Evolutionary conservation across 2,113 vertebrate species (phyloP).

Genomic region (Apteryx owenii): DNA sequence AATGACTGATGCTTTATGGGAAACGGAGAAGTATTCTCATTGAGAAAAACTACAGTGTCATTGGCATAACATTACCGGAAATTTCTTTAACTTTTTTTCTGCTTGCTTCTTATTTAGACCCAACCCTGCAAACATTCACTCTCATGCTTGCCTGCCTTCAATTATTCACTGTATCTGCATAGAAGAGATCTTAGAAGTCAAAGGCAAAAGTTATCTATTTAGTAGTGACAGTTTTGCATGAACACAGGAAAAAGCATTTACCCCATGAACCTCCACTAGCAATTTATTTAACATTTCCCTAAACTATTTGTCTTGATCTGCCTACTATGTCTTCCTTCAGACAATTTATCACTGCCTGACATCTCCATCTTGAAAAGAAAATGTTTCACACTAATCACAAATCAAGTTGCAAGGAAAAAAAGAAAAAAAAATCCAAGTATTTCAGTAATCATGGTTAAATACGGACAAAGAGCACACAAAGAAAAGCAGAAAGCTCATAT

Average conservation of each 20-base stretch:
- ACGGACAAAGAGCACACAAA: neutral
- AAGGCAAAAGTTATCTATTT: neutral
- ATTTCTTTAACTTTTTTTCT: neutral
- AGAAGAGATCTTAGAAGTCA: neutral
- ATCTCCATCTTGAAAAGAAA: neutral
- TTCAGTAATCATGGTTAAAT: neutral
- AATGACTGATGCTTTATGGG: neutral
- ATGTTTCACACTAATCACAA: neutral
- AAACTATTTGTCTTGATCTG: neutral
- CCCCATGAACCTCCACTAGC: neutral
- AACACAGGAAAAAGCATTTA: neutral
- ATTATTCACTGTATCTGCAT: neutral
- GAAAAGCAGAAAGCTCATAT: neutral
- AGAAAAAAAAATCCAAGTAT: neutral
- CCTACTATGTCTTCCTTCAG: neutral
- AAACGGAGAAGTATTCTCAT: neutral
- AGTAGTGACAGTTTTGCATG: neutral
- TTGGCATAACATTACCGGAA: neutral
- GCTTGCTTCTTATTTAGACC: neutral
- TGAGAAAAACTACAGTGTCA: fast-evolving
- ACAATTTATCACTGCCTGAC: neutral
- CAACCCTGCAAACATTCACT: neutral
- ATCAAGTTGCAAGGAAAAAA: neutral
- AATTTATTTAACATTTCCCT: neutral
- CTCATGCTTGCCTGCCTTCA: neutral